phyloP scores from a whole-genome alignment of 2,797 vertebrate genomes.

The Eupleurogrammus muticus region DNA sequence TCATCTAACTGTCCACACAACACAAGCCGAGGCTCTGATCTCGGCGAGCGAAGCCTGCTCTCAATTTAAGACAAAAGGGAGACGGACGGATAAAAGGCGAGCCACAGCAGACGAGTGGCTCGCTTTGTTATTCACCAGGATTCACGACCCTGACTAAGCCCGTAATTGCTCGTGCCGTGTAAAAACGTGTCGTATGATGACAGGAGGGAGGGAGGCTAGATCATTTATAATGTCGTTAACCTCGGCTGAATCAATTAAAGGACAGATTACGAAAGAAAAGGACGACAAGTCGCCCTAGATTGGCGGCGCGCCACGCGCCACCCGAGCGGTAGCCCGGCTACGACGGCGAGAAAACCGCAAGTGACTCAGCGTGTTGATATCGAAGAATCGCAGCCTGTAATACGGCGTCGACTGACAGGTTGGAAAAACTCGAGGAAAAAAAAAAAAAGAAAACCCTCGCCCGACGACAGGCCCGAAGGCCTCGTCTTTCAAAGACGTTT shows the following conservation, averaged over 20 bases:
- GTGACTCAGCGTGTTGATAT: conserved; percentile 72
- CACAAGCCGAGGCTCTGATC: conserved; percentile 61
- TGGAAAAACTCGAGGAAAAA: neutral
- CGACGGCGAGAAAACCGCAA: conserved; percentile 46
- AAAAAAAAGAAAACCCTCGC: neutral
- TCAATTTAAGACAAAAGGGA: conserved; percentile 71
- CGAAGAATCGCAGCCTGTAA: conserved; percentile 28
- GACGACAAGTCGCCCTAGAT: neutral
- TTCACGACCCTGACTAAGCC: conserved; percentile 67
- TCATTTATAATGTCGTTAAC: conserved; percentile 28
- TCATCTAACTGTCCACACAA: conserved; percentile 59
- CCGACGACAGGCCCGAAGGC: conserved; percentile 9
- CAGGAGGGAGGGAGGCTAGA: conserved; percentile 17
- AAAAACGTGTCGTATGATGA: conserved; percentile 65
- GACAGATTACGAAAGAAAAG: no score
- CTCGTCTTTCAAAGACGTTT: conserved; percentile 20
- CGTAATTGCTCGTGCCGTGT: conserved; percentile 35
- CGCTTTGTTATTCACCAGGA: conserved; percentile 68
- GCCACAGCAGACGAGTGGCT: conserved; percentile 57
- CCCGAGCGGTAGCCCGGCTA: conserved; percentile 41
- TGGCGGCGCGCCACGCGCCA: neutral
- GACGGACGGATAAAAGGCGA: conserved; percentile 33
- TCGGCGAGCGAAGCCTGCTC: conserved; percentile 64
- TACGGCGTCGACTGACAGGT: conserved; percentile 8
- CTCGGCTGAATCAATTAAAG: conserved; percentile 9